phyloP scores from a whole-genome alignment of 2,113 vertebrate genomes.

The Epinephelus fuscoguttatus region DNA sequence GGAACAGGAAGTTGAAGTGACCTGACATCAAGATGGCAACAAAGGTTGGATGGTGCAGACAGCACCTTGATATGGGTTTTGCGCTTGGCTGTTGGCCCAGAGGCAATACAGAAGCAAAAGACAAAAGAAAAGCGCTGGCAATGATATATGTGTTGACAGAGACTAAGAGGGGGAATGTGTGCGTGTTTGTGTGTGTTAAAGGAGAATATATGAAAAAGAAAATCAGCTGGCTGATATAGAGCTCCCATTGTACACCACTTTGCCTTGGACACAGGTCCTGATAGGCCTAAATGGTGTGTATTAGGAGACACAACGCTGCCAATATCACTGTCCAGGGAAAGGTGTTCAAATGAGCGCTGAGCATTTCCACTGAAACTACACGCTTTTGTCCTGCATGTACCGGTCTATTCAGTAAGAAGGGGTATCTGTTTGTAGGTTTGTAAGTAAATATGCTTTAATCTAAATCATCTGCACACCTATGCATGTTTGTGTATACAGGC shows the following conservation, averaged over 20 bases:
- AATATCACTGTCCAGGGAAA: slow-evolving; percentile 22
- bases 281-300: slow-evolving; percentile 64
- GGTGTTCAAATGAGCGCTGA: slow-evolving; percentile 34
- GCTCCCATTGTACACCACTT: slow-evolving; percentile 71
- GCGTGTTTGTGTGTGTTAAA: slow-evolving; percentile 6
- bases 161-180: not conserved
- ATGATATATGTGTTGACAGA: slow-evolving; percentile 48
- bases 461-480: slow-evolving; percentile 26
- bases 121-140: slow-evolving; percentile 45
- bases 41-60: slow-evolving; percentile 83
- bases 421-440: not conserved
- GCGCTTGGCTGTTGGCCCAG: slow-evolving; percentile 75
- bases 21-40: slow-evolving; percentile 85
- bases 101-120: slow-evolving; percentile 57
- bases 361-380: slow-evolving; percentile 63
- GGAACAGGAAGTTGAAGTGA: slow-evolving; percentile 83
- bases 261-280: slow-evolving; percentile 18
- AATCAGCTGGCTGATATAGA: slow-evolving; percentile 55
- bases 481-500: slow-evolving; percentile 51
- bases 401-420: not conserved
- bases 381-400: slow-evolving; percentile 75
- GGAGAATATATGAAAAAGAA: slow-evolving; percentile 26
- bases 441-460: slow-evolving; percentile 9
- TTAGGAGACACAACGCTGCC: slow-evolving; percentile 62
- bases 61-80: slow-evolving; percentile 70